Evolutionary conservation across 1,140 invertebrate species (phyloP).

Genomic region (Aphaenogaster ashmeadi): DNA sequence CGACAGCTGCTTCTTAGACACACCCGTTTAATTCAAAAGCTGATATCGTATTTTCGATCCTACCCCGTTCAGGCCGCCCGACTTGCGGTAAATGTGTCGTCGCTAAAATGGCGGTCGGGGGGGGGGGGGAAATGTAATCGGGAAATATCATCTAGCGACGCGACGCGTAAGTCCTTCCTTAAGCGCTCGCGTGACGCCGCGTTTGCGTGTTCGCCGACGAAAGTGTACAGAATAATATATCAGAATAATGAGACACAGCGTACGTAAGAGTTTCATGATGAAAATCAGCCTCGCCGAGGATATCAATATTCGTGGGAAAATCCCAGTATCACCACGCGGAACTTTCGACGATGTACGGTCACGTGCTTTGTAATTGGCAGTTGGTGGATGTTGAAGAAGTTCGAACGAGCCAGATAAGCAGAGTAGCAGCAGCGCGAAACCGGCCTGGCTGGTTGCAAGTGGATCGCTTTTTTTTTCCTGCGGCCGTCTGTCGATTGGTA

Average conservation of each 20-base stretch:
- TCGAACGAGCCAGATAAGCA: constrained; percentile 31
- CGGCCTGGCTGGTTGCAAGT: constrained; percentile 70
- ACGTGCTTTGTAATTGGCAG: constrained; percentile 41
- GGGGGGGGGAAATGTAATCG: constrained; percentile 50
- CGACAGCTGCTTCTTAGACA: constrained; percentile 71
- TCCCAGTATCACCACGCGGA: constrained; percentile 19
- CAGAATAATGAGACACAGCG: constrained; percentile 39
- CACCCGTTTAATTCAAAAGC: constrained; percentile 73
- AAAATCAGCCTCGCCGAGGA: constrained; percentile 31
- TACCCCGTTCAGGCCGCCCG: constrained; percentile 2
- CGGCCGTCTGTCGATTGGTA: constrained; percentile 68
- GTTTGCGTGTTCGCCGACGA: constrained; percentile 38
- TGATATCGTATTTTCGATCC: constrained; percentile 64
- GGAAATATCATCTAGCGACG: constrained; percentile 52
- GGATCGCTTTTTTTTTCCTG: constrained; percentile 9
- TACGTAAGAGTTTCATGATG: constrained; percentile 40
- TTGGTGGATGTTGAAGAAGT: constrained; percentile 38
- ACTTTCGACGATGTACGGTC: constrained; percentile 47
- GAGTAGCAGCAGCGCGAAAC: constrained; percentile 50
- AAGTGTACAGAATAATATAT: constrained; percentile 36
- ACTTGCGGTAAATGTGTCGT: constrained; percentile 65
- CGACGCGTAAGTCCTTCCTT: constrained; percentile 49
- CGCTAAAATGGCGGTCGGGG: constrained; percentile 54
- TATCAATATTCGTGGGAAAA: constrained; percentile 48
- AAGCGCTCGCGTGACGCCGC: constrained; percentile 43